Percentiles rank a stretch among this genome's conserved stretches.
Evolutionary conservation across 2,888 invertebrate genomes (phyloP).

Genomic region (Ectobius pallidus): DNA sequence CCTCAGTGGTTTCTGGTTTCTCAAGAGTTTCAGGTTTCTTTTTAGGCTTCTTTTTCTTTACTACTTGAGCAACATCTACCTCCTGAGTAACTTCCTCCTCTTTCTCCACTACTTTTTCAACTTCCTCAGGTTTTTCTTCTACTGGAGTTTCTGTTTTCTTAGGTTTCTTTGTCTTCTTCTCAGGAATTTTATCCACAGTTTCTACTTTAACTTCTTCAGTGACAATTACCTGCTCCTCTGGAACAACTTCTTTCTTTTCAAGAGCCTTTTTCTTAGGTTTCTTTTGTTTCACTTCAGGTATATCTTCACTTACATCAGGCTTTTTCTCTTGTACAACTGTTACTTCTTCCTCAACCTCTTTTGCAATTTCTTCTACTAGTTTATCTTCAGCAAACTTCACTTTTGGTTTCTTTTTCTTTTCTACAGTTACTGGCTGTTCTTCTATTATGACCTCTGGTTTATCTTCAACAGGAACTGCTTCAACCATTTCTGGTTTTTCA

Average conservation of each 20-base stretch:
- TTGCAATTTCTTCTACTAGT: too few species aligned
- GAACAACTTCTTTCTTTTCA: constrained; percentile 25
- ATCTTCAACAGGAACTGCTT: constrained; percentile 31
- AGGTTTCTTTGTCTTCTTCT: constrained; percentile 48
- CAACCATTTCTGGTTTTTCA: constrained; percentile 39
- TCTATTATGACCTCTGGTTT: background rate
- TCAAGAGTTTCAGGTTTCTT: constrained; percentile 22
- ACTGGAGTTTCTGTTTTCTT: constrained; percentile 46
- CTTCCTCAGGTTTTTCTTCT: constrained; percentile 44
- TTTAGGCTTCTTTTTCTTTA: constrained; percentile 34
- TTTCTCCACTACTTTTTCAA: constrained; percentile 43
- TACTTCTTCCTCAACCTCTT: constrained; percentile 21
- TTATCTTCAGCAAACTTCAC: background rate
- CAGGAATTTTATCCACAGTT: constrained; percentile 34
- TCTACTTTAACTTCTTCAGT: constrained; percentile 7
- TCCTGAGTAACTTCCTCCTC: constrained; percentile 39
- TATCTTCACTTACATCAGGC: constrained; percentile 16
- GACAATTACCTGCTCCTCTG: constrained; percentile 7
- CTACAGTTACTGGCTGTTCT: background rate
- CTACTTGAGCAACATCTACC: background rate
- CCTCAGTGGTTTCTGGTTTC: constrained; percentile 18
- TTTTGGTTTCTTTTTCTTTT: constrained; percentile 17
- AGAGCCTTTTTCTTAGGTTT: constrained; percentile 4
- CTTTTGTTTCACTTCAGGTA: background rate
- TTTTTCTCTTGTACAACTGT: constrained; percentile 18